These are phyloP conservation scores for Tiliacea citrago DNA, from an alignment of 2,888 invertebrate genomes.

Conservation along the genomic window DNA sequence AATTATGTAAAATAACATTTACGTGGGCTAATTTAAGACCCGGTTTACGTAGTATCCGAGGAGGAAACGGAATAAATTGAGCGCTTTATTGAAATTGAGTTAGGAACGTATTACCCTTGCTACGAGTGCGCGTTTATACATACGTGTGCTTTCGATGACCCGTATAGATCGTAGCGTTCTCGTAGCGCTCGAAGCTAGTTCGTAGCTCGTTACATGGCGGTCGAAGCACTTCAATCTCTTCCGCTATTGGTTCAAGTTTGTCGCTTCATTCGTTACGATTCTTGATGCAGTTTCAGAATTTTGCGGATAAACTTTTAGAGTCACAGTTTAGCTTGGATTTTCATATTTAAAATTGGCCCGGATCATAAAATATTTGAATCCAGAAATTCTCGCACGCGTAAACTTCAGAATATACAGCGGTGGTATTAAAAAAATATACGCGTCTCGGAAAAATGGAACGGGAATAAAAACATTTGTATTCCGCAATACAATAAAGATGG, in stretches of 20 bases:
- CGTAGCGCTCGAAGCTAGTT: constrained; percentile 66
- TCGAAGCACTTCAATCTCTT: constrained; percentile 79
- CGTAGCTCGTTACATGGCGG: constrained; percentile 75
- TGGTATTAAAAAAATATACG: constrained; percentile 38
- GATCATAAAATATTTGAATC: constrained; percentile 14
- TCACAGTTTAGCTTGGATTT: constrained; percentile 1
- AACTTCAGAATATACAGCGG: constrained; percentile 14
- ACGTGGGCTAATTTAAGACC: constrained; percentile 66
- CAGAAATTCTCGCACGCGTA: constrained; percentile 1
- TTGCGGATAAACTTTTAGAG: constrained; percentile 17
- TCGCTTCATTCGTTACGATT: constrained; percentile 63
- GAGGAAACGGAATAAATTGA: constrained; percentile 76
- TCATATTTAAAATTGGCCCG: constrained; percentile 7
- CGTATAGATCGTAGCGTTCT: constrained; percentile 68
- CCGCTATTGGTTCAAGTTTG: constrained; percentile 73
- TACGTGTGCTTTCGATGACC: constrained; percentile 68
- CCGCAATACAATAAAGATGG: constrained; percentile 57
- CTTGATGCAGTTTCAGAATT: constrained; percentile 50
- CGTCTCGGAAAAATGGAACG: constrained; percentile 30
- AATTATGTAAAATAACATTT: constrained; percentile 67
- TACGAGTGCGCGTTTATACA: constrained; percentile 59
- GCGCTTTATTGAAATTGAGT: constrained; percentile 77
- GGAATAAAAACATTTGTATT: constrained; percentile 60
- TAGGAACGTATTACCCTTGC: constrained; percentile 70
- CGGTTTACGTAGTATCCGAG: constrained; percentile 59